A percentile compares a stretch with the other conserved stretches of the same genome.
Conservation (phyloP, 2,797 vertebrate genomes). For the Molossus molossus region DNA sequence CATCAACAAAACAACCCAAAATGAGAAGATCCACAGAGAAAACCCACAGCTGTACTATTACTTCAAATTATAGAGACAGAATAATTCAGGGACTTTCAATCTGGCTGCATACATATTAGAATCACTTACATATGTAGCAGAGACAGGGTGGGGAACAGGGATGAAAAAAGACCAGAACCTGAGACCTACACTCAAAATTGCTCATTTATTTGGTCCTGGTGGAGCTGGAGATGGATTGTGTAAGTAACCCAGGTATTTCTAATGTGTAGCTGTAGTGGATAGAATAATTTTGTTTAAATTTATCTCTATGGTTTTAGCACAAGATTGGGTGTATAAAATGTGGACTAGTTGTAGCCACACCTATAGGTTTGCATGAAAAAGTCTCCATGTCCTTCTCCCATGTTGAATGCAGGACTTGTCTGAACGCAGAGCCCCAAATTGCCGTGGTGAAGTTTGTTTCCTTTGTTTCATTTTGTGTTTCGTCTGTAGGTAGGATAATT, state of each 20-base stretch:
- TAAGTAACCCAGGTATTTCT: conserved; percentile 7
- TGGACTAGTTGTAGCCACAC: neutral
- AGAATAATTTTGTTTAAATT: neutral
- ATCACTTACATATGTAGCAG: neutral
- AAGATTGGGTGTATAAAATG: neutral
- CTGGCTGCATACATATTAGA: neutral
- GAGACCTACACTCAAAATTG: neutral
- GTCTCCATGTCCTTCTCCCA: neutral
- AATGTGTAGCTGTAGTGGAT: neutral
- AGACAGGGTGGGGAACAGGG: neutral
- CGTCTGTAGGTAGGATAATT: conserved; percentile 73
- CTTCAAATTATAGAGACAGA: neutral
- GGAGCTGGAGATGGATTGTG: neutral
- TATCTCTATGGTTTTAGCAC: neutral
- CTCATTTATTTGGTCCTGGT: neutral
- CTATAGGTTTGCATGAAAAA: neutral
- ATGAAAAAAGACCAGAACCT: neutral
- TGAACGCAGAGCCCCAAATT: neutral
- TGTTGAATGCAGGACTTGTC: neutral
- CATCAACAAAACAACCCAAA: conserved; percentile 15
- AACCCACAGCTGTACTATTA: neutral
- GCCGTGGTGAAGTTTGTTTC: neutral
- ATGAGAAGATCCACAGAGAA: conserved; percentile 24
- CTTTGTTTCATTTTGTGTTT: conserved; percentile 62
- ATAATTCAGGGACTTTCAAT: neutral